Evolutionary conservation across 2,888 invertebrate species (phyloP).

Genomic region (Itoplectis maculator): DNA sequence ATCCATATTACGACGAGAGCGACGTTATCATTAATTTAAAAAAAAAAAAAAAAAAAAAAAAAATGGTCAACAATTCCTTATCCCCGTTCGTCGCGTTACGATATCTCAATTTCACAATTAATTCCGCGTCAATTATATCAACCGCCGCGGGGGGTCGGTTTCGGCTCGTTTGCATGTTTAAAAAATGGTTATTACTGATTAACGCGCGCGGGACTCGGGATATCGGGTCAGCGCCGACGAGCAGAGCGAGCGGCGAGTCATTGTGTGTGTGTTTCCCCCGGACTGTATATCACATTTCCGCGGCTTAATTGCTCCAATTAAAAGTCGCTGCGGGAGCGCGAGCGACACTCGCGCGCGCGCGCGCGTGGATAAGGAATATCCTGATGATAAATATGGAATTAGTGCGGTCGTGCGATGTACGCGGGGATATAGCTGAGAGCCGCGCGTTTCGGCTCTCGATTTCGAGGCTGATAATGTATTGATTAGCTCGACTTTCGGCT

Average conservation of each 20-base stretch:
- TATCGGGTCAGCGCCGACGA: constrained; percentile 17
- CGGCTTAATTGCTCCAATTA: constrained; percentile 11
- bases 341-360: background rate
- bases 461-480: background rate
- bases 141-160: background rate
- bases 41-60: too few relatives aligned
- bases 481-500: background rate
- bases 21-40: too few relatives aligned
- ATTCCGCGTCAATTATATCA: background rate
- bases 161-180: background rate
- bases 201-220: background rate
- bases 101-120: too few relatives aligned
- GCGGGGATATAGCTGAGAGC: background rate
- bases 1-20: too few relatives aligned
- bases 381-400: background rate
- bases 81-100: background rate
- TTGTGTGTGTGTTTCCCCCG: background rate
- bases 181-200: background rate
- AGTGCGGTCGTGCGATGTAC: background rate
- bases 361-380: background rate
- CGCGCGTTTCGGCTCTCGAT: constrained; percentile 6
- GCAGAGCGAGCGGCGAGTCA: background rate
- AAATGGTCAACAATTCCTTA: background rate
- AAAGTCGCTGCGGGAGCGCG: background rate
- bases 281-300: background rate